phyloP scores from a whole-genome alignment of 2,113 vertebrate genomes.

The Trinectes maculatus region DNA sequence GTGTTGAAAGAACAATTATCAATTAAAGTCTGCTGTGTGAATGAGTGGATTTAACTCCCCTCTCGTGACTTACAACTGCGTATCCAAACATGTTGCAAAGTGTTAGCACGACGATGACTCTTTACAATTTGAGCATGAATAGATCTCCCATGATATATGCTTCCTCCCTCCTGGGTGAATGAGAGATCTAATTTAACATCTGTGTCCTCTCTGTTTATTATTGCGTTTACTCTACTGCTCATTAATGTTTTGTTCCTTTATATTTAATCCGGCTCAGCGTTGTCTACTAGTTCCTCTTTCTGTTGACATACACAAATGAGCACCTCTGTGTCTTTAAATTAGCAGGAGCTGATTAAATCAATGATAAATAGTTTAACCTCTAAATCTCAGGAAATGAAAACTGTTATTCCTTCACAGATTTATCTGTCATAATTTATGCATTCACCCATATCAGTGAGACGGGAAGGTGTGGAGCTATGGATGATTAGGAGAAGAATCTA shows the following conservation, averaged over 20 bases:
- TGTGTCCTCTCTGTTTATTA: slow-evolving; percentile 8
- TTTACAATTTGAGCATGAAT: slow-evolving; percentile 4
- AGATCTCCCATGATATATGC: slow-evolving; percentile 2
- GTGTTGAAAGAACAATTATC: slow-evolving; percentile 12
- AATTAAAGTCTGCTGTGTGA: background rate
- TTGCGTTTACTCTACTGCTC: slow-evolving; percentile 11
- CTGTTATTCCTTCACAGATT: background rate
- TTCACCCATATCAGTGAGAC: background rate
- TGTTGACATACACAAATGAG: slow-evolving; percentile 6
- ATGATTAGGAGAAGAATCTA: background rate
- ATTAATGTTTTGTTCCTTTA: background rate
- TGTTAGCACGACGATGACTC: slow-evolving; percentile 28
- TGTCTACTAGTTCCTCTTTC: background rate
- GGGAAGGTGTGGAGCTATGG: background rate
- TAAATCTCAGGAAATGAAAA: background rate
- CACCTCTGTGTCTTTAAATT: background rate
- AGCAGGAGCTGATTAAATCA: background rate
- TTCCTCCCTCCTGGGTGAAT: background rate
- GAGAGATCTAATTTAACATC: slow-evolving; percentile 22
- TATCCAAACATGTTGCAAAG: slow-evolving; percentile 40
- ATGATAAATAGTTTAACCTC: background rate
- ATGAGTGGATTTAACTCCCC: slow-evolving; percentile 6
- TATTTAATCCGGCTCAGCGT: background rate
- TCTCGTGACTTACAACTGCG: slow-evolving; percentile 26
- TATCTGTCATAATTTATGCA: background rate